Evolutionary conservation across 2,113 vertebrate genomes (phyloP).

Genomic region (Bufo gargarizans): DNA sequence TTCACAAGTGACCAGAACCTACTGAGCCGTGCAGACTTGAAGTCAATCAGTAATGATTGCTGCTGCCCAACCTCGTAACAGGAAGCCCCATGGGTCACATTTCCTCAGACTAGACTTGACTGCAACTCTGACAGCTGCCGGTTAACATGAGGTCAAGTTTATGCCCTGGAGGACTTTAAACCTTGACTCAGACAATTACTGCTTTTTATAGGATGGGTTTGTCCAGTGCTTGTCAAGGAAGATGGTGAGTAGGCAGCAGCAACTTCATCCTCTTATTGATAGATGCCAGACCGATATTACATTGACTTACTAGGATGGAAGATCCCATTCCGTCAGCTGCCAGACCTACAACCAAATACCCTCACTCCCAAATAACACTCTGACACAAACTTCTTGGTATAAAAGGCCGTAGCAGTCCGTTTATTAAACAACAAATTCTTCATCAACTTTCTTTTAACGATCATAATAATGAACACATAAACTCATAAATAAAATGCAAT

Average conservation of each 20-base stretch:
- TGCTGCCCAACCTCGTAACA: conserved; percentile 60
- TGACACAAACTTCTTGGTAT: no score
- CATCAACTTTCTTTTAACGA: no score
- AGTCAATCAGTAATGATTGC: conserved; percentile 60
- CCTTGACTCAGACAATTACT: conserved; percentile 63
- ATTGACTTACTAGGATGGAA: no score
- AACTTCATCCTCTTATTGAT: neutral
- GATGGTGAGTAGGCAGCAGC: neutral
- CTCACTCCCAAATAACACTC: no score
- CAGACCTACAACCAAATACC: no score
- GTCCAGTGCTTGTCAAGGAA: conserved; percentile 40
- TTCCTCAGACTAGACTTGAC: conserved; percentile 43
- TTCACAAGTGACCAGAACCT: conserved; percentile 59
- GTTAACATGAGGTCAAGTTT: conserved; percentile 60
- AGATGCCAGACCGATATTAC: no score
- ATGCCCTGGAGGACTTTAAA: conserved; percentile 58
- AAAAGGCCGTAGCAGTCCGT: no score
- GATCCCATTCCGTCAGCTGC: no score
- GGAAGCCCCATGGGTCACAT: conserved; percentile 18
- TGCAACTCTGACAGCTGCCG: conserved; percentile 56
- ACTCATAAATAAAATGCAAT: no score
- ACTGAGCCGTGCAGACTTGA: conserved; percentile 53
- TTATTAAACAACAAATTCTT: no score
- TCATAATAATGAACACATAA: no score
- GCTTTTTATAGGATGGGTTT: conserved; percentile 32